Evolutionary conservation across 2,888 invertebrate species (phyloP).

Genomic region (Linyphia triangularis): DNA sequence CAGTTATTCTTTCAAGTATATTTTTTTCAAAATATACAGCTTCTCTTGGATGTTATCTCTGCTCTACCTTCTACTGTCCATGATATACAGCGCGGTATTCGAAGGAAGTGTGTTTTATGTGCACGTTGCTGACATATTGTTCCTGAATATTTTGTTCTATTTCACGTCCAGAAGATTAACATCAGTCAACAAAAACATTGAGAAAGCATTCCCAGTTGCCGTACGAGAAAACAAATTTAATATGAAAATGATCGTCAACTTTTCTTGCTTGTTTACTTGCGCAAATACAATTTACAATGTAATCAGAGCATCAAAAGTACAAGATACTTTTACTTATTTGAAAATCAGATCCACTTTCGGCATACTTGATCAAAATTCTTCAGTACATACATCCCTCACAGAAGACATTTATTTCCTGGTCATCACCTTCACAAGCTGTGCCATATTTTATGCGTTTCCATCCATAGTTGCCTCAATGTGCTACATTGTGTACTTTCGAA

Average conservation of each 20-base stretch:
- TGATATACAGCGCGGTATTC: too few species aligned
- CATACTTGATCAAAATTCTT: neutral
- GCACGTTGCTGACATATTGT: slow-evolving; percentile 2
- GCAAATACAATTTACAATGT: neutral
- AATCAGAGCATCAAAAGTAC: neutral
- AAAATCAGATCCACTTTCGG: neutral
- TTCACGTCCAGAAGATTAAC: neutral
- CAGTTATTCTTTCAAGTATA: too few species aligned
- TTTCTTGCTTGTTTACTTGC: neutral
- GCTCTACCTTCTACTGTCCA: too few species aligned
- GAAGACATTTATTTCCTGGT: neutral
- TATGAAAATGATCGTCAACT: neutral
- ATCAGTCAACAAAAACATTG: neutral
- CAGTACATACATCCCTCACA: neutral
- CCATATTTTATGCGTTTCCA: neutral
- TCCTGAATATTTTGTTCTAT: neutral
- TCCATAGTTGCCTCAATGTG: neutral
- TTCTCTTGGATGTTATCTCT: too few species aligned
- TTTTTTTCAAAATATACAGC: too few species aligned
- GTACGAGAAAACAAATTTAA: too few species aligned
- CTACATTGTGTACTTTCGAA: neutral
- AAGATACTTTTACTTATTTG: neutral
- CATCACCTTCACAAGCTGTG: neutral
- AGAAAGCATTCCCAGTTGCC: neutral
- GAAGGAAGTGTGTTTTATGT: neutral